Conservation (phyloP, 1,140 invertebrate genomes). For the Bombus haemorrhoidalis region DNA sequence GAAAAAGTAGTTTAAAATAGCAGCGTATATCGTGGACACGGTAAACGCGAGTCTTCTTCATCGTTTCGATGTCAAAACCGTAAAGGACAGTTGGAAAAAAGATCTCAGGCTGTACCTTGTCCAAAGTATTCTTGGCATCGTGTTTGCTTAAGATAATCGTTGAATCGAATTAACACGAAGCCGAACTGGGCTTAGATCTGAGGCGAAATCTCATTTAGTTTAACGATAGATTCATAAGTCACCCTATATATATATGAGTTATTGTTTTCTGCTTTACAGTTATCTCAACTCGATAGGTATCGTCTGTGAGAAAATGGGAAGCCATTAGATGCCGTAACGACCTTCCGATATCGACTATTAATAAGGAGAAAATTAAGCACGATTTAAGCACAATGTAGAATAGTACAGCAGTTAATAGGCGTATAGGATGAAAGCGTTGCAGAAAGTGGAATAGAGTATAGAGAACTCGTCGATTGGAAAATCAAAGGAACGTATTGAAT, state of each 20-base stretch:
- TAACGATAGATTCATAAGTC: slow-evolving; percentile 14
- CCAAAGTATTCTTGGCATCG: slow-evolving; percentile 1
- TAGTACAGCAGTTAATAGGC: neutral
- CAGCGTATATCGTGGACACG: too few relatives aligned
- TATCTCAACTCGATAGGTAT: neutral
- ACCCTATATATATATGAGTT: neutral
- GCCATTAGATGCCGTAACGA: neutral
- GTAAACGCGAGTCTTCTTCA: neutral
- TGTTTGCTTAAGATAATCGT: neutral
- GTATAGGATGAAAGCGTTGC: neutral
- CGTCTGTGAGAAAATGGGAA: neutral
- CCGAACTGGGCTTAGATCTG: neutral
- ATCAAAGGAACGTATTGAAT: slow-evolving; percentile 22
- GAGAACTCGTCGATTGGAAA: neutral
- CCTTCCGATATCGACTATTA: neutral
- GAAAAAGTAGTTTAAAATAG: too few relatives aligned
- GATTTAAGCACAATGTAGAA: neutral
- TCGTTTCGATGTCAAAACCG: neutral
- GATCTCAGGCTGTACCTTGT: neutral
- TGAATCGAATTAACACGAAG: neutral
- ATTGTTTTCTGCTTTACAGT: slow-evolving; percentile 1
- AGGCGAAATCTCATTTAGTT: slow-evolving; percentile 4
- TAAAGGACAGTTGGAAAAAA: neutral
- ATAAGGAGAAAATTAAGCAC: neutral
- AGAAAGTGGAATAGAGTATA: neutral